phyloP scores from a whole-genome alignment of 2,888 invertebrate genomes.

The Monoplex corrugatus region DNA sequence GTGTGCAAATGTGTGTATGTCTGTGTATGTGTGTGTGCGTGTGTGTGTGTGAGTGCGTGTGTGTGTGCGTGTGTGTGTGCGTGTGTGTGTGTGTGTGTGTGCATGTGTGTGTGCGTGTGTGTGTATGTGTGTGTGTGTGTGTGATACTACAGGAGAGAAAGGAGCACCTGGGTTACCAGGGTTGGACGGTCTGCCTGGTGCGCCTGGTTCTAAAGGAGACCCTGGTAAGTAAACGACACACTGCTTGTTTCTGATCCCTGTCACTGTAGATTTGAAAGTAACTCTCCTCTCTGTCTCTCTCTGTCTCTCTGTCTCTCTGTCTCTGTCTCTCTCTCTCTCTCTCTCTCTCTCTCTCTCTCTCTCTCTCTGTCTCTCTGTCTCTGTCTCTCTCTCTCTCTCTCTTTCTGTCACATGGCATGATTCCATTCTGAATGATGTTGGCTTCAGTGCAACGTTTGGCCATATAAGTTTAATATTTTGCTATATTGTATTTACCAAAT shows the following conservation, averaged over 20 bases:
- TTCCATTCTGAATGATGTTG: no score
- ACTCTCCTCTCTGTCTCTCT: background rate
- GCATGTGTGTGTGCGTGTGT: background rate
- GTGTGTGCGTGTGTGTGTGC: background rate
- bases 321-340: background rate
- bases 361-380: slow-evolving; percentile 3
- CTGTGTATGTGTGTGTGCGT: no score
- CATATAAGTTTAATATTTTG: no score
- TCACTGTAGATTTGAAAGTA: no score
- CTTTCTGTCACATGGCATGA: background rate
- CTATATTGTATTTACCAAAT: no score
- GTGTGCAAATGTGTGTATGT: no score
- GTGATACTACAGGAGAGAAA: slow-evolving; percentile 78
- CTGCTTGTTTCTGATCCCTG: background rate
- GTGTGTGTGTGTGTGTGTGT: slow-evolving; percentile 14
- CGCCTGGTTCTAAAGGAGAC: slow-evolving; percentile 60
- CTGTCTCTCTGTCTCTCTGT: background rate
- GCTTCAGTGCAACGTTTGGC: no score
- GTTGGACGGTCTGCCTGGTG: slow-evolving; percentile 57
- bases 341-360: background rate
- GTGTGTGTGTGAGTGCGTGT: background rate
- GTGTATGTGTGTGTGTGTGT: slow-evolving; percentile 29
- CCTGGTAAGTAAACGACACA: slow-evolving; percentile 52
- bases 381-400: background rate
- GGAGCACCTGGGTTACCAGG: slow-evolving; percentile 61